Evolutionary conservation across 2,113 vertebrate genomes (phyloP), one percentile per base, ranked within the genome.

Genomic region (Calidris pygmaea): DNA sequence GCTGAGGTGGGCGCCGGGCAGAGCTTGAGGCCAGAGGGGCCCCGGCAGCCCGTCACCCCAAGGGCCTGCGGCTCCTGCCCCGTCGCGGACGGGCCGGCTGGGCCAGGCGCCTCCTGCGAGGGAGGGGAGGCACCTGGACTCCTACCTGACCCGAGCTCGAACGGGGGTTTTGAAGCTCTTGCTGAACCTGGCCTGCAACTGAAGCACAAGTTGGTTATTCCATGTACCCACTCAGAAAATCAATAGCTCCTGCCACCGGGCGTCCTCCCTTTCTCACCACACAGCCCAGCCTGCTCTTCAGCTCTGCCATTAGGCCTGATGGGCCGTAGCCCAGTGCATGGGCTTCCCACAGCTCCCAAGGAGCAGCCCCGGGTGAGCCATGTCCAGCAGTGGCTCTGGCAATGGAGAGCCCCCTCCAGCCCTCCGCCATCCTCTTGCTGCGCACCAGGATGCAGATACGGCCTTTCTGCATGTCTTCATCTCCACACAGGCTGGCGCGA

Each of bases 371-470:
- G 26, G 14, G 12, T 13, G 29, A 68, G 53, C 35, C n/a, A 1
- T 3, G 22, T 19, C 77, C 17, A 6, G 15, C 26, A 13, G 39
- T 3, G 14, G 56, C 39, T 43, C 35, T 32, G 17, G 26, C 52
- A 27, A 0, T 0, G 6, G 27, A 37, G 53, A 22, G 53, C 15
- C 14, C 21, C 12, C 45, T 4, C 10, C 14, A 14, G 15, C 37
- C 37, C 27, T 27, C 47, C 3, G 2, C 27, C 29, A 4, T 3
- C 16, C n/a, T 7, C 12, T 15, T 7, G 17, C 41, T 23, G 73
- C 19, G 9, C 65, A 9, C n/a, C 26, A 2, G 30, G 9, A 11
- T 1, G 1, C 2, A 9, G 48, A 9, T 9, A 1, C 7, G 1
- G 32, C 14, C 50, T 7, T 56, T 11, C 35, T 8, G 32, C 17